A percentile compares a stretch with the other conserved stretches of the same genome.
Conservation (phyloP, 92 coral and sea anemone genomes). For the Zoanthus sociatus region DNA sequence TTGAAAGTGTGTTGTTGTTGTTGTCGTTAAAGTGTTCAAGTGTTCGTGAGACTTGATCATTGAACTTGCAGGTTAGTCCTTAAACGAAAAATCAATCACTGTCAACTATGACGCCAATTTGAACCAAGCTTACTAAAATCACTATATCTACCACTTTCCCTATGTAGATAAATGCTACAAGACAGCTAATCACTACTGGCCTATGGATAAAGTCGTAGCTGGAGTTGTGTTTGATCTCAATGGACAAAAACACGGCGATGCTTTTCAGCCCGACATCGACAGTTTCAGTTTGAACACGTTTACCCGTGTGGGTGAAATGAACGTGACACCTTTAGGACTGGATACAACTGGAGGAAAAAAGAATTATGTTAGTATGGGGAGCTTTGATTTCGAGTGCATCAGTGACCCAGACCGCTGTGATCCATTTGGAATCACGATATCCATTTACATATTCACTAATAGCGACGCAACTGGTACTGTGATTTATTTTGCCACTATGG, state of each 20-base stretch:
- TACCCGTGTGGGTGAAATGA: conserved; percentile 49
- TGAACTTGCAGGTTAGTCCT: no score
- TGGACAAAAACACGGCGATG: conserved; percentile 69
- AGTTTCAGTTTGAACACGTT: conserved; percentile 4
- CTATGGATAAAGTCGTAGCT: conserved; percentile 73
- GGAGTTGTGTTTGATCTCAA: conserved; percentile 67
- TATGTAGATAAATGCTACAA: conserved; percentile 74
- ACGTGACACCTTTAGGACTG: conserved; percentile 11
- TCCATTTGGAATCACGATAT: conserved; percentile 61
- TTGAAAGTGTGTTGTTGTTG: no score
- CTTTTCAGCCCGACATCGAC: conserved; percentile 8
- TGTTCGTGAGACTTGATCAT: no score
- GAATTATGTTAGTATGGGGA: conserved; percentile 68
- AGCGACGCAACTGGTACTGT: neutral
- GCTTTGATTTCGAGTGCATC: conserved; percentile 65
- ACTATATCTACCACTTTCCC: neutral
- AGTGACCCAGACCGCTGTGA: conserved; percentile 62
- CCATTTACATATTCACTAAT: conserved; percentile 59
- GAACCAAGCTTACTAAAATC: neutral
- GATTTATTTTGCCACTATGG: conserved; percentile 37
- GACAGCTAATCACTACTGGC: conserved; percentile 92
- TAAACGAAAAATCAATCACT: no score
- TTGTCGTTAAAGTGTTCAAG: no score
- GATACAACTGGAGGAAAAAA: conserved; percentile 10
- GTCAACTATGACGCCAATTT: no score